Evolutionary conservation across 2,888 invertebrate genomes (phyloP).

Genomic region (Gnatocerus cornutus): DNA sequence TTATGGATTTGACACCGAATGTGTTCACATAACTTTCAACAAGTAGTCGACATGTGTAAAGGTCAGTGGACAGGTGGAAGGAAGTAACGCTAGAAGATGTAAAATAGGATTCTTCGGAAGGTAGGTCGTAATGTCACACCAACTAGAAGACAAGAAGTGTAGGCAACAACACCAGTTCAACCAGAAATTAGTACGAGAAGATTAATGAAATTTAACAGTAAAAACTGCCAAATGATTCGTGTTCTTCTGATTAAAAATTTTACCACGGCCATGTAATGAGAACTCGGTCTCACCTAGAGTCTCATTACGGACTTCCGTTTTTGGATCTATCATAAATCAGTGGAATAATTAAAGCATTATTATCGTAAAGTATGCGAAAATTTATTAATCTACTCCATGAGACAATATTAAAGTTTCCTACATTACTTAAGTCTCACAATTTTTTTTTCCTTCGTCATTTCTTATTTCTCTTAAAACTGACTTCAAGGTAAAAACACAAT

Average conservation of each 20-base stretch:
- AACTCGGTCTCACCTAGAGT: not conserved
- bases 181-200: too few species aligned
- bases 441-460: too few species aligned
- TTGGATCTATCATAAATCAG: conserved; percentile 7
- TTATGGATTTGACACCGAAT: conserved; percentile 5
- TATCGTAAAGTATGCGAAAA: too few species aligned
- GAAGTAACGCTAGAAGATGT: conserved; percentile 14
- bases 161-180: not conserved
- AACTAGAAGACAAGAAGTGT: conserved; percentile 24
- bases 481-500: too few species aligned
- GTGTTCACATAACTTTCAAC: conserved; percentile 31
- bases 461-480: too few species aligned
- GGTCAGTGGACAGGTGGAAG: conserved; percentile 32
- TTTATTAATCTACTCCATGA: too few species aligned
- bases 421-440: too few species aligned
- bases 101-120: conserved; percentile 26
- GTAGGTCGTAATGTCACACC: conserved; percentile 39
- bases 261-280: conserved; percentile 6
- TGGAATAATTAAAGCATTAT: not conserved
- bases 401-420: too few species aligned
- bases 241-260: not conserved
- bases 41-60: conserved; percentile 30
- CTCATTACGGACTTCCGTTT: conserved; percentile 16
- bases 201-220: too few species aligned
- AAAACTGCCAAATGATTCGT: too few species aligned